phyloP scores from a whole-genome alignment of 2,888 invertebrate species.

The Melangyna quadrimaculata region DNA sequence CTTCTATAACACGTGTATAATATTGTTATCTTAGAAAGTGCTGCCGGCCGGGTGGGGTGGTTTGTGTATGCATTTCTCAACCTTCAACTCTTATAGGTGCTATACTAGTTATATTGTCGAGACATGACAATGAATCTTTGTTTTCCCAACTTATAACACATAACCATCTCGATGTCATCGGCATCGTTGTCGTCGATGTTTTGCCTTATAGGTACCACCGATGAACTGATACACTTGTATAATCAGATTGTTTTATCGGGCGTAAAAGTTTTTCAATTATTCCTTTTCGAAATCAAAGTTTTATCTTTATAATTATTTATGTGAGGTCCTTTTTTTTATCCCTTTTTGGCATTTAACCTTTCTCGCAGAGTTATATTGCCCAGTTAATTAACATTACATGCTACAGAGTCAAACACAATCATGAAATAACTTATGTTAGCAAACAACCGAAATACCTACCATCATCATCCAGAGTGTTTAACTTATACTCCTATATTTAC shows the following conservation, averaged over 20 bases:
- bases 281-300: slow-evolving; percentile 4
- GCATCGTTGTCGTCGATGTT: neutral
- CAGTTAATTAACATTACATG: slow-evolving; percentile 39
- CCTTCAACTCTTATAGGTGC: neutral
- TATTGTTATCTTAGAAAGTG: slow-evolving; percentile 10
- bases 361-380: neutral
- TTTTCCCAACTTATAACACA: slow-evolving; percentile 9
- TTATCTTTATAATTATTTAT: neutral
- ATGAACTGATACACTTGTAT: slow-evolving; percentile 15
- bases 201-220: too few species aligned
- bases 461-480: neutral
- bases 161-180: neutral
- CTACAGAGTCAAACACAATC: slow-evolving; percentile 9
- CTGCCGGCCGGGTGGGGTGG: neutral
- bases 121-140: slow-evolving; percentile 47
- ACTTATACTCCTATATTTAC: neutral
- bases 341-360: neutral
- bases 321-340: neutral
- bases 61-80: neutral
- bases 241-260: slow-evolving; percentile 43
- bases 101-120: neutral
- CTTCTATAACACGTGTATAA: slow-evolving; percentile 5
- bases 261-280: slow-evolving; percentile 64
- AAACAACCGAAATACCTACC: neutral
- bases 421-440: neutral